phyloP scores from a whole-genome alignment of 30 jellyfish, hydroid and myxozoan genomes.

The Pelagia noctiluca region DNA sequence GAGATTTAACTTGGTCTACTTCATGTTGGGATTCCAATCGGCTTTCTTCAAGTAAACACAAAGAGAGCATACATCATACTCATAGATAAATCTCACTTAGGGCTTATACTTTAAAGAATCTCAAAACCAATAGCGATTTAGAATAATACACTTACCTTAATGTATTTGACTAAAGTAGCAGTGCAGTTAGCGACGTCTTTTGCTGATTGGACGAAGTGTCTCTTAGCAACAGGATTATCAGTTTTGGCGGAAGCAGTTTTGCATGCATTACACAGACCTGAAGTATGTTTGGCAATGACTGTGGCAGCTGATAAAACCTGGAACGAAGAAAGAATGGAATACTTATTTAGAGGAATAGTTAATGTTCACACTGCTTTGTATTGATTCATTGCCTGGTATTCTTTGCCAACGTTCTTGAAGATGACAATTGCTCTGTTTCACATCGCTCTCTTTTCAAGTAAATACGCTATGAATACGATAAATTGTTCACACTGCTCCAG shows the following conservation, averaged over 20 bases:
- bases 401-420: too few species aligned
- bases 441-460: too few species aligned
- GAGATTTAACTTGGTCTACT: too few species aligned
- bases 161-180: conserved; percentile 86
- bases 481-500: too few species aligned
- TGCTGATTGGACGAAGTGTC: conserved; percentile 98
- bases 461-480: too few species aligned
- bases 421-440: too few species aligned
- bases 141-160: conserved; percentile 66
- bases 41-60: too few species aligned
- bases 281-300: conserved; percentile 95
- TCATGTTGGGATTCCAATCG: too few species aligned
- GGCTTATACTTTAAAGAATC: too few species aligned
- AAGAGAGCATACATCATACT: too few species aligned
- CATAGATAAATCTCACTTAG: too few species aligned
- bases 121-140: neutral
- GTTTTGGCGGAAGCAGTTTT: conserved; percentile 96
- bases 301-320: conserved; percentile 97
- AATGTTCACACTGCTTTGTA: neutral
- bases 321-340: neutral
- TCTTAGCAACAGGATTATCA: conserved; percentile 98
- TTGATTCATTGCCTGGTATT: too few species aligned
- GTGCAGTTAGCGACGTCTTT: conserved; percentile 97
- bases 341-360: neutral
- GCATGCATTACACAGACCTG: conserved; percentile 98